A percentile compares a stretch with the other conserved stretches of the same genome.
These are phyloP conservation scores for Drosophila aff. DNA, from an alignment of 1,140 invertebrate genomes.

Conservation along the genomic window DNA sequence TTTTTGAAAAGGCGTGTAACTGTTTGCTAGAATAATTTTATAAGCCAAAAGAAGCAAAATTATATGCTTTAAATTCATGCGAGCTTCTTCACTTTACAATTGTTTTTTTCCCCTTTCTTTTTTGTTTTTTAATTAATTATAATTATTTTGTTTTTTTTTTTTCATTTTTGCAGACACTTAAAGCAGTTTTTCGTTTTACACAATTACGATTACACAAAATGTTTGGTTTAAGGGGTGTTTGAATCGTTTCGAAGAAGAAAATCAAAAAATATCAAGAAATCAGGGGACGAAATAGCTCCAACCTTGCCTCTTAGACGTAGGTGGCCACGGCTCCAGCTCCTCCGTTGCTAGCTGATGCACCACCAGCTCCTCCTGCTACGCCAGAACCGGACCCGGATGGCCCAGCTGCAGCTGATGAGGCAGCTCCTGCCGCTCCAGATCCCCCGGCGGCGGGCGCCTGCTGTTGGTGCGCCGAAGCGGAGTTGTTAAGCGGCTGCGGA, in stretches of 20 bases:
- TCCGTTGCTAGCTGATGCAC: slow-evolving; percentile 25
- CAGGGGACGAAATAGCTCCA: slow-evolving; percentile 13
- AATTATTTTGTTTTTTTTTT: slow-evolving; percentile 7
- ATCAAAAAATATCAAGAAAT: slow-evolving; percentile 16
- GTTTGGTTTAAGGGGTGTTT: slow-evolving; percentile 14
- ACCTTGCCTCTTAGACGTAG: slow-evolving; percentile 69
- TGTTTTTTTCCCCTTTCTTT: slow-evolving; percentile 1
- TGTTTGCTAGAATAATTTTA: slow-evolving; percentile 46
- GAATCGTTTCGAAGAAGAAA: slow-evolving; percentile 16
- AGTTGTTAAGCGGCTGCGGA: slow-evolving; percentile 78
- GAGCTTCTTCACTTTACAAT: slow-evolving; percentile 48
- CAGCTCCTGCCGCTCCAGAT: slow-evolving; percentile 21
- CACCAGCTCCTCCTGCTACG: slow-evolving; percentile 13
- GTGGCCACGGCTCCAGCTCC: slow-evolving; percentile 68
- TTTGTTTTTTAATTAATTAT: slow-evolving; percentile 29
- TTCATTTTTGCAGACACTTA: slow-evolving; percentile 60
- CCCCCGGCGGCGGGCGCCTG: slow-evolving; percentile 25
- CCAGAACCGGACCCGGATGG: slow-evolving; percentile 4
- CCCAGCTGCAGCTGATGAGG: slow-evolving; percentile 13
- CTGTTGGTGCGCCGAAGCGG: slow-evolving; percentile 62
- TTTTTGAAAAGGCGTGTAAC: slow-evolving; percentile 49
- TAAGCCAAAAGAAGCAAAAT: slow-evolving; percentile 72
- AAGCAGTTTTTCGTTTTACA: slow-evolving; percentile 68
- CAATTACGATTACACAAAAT: slow-evolving; percentile 40
- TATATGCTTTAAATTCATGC: slow-evolving; percentile 69